Evolutionary conservation across 2,797 vertebrate species (phyloP), one percentile per base, ranked within the genome.

Genomic region (Protonibea diacanthus): DNA sequence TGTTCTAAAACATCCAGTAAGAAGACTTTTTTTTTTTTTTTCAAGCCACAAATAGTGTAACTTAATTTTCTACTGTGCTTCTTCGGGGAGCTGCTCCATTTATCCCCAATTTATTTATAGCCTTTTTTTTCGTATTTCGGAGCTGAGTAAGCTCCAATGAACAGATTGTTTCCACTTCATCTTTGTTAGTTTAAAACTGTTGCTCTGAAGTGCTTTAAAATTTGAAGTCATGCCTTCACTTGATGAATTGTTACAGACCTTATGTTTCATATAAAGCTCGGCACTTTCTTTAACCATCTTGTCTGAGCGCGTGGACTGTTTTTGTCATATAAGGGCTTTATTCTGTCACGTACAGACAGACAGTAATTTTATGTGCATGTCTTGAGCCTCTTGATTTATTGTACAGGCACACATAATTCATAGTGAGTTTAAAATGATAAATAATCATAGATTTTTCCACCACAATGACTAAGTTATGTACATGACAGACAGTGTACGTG

Each of bases 11-110:
- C 12, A 33, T 65, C 27, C 25, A 25, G 14, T 18, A 21, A 44
- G 55, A 49, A 59, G 48, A 77, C 0, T 14, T n/a, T 60, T 57
- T 47, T n/a, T n/a, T n/a, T n/a, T 47, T 11, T 47, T 65, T 59
- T 52, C 10, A 48, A 53, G 20, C 38, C 2, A 4, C 59, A 17
- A 33, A 44, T n/a, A 60, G 14, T 53, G 3, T 47, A 21, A 44
- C 23, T 59, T 60, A 1, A 70, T 56, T 73, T 71, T 63, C 33
- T 38, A 6, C 45, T 57, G 23, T 57, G n/a, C 66, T 74, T 53
- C 21, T 51, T 72, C 2, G 11, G 17, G 15, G 23, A 62, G 52
- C 25, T 25, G 14, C 20, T 9, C 18, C 20, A 59, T 53, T 57
- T 57, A 38, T 77, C 23, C 47, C 25, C 17, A 58, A 1, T 69